These are phyloP conservation scores for Scolopax bukidnonensis DNA, from an alignment of 2,797 vertebrate genomes.

Conservation along the genomic window DNA sequence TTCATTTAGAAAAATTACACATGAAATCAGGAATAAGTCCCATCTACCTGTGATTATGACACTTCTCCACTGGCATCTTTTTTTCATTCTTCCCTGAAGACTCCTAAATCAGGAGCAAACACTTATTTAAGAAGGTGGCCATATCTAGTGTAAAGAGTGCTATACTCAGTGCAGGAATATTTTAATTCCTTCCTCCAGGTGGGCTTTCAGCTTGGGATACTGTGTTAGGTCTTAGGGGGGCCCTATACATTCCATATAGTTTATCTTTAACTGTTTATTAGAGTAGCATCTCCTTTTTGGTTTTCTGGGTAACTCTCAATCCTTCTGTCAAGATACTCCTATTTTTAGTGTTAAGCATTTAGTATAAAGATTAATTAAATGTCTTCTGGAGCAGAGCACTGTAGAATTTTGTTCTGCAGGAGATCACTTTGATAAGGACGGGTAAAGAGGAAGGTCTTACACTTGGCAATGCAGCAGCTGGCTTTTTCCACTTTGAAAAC, in stretches of 20 bases:
- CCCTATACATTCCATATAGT: not conserved
- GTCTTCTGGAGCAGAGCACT: not conserved
- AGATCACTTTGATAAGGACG: not conserved
- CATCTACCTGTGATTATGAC: not conserved
- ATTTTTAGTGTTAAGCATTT: not conserved
- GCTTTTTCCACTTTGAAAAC: slow-evolving; percentile 66
- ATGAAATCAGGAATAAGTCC: not conserved
- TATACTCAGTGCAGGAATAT: not conserved
- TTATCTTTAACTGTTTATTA: not conserved
- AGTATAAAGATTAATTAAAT: not conserved
- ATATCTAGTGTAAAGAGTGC: not conserved
- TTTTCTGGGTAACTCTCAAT: not conserved
- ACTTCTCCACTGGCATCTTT: not conserved
- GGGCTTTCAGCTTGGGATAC: not conserved
- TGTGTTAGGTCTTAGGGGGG: not conserved
- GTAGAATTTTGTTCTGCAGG: not conserved
- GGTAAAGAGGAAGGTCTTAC: not conserved
- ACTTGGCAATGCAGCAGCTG: slow-evolving; percentile 50
- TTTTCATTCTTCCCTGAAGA: not conserved
- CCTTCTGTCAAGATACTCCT: not conserved
- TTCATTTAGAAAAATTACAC: not conserved
- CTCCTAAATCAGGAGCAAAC: not conserved
- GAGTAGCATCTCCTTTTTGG: not conserved
- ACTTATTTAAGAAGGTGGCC: not conserved
- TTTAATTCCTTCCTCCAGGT: not conserved